A percentile compares a stretch with the other conserved stretches of the same genome.
These are phyloP conservation scores for Gobio gobio DNA, from an alignment of 2,113 vertebrate species.

Conservation along the genomic window DNA sequence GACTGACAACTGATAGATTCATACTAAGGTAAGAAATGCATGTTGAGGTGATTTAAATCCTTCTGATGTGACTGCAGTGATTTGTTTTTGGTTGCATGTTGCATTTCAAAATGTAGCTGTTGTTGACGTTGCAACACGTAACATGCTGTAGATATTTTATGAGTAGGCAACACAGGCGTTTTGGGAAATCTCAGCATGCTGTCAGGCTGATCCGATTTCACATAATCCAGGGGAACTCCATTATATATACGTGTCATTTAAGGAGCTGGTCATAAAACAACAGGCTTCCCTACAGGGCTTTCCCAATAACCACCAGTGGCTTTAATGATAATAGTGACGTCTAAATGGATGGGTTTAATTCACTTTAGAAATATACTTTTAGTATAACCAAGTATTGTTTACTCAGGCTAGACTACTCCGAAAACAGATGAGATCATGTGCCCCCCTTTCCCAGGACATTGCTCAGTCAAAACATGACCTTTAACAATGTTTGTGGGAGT, in stretches of 20 bases:
- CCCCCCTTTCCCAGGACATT: background rate
- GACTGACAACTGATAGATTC: constrained; percentile 27
- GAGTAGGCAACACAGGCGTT: background rate
- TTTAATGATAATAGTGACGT: background rate
- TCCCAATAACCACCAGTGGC: too few species aligned
- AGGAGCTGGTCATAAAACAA: background rate
- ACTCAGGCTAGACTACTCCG: background rate
- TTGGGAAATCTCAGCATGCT: constrained; percentile 4
- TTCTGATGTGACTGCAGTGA: background rate
- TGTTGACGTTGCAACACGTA: background rate
- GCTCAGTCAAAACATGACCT: constrained; percentile 21
- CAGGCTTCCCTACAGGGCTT: background rate
- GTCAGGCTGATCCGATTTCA: background rate
- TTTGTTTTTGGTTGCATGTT: background rate
- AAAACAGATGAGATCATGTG: background rate
- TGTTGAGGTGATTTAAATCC: background rate
- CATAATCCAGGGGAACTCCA: constrained; percentile 22
- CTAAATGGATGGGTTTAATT: background rate
- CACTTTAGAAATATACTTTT: background rate
- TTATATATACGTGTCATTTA: constrained; percentile 3
- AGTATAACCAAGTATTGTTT: background rate
- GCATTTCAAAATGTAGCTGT: background rate
- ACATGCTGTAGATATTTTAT: background rate
- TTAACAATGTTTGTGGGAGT: constrained; percentile 7
- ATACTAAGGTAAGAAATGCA: constrained; percentile 45